Evolutionary conservation across 2,888 invertebrate genomes (phyloP), one percentile per base, ranked within the genome.

Genomic region (Eudasyphora cyanicolor): DNA sequence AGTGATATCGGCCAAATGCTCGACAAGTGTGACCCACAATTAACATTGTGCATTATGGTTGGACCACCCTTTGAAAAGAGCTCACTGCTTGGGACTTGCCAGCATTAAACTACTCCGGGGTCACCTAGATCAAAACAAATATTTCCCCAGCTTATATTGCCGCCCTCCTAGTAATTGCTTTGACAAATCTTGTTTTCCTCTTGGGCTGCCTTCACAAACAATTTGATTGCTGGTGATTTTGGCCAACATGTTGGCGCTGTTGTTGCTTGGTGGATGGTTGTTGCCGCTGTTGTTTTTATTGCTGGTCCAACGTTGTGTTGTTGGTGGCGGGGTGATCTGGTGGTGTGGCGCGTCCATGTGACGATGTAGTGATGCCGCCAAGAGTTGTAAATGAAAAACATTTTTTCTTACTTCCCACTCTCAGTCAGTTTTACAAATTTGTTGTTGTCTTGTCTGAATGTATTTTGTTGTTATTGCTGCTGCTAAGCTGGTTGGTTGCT

Each of bases 371-470:
- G n/a, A n/a, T n/a, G n/a, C n/a, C 29, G 32, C 0, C 57, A 60
- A 77, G 32, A 74, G 67, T 79, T 74, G 79, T 75, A 79, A 79
- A 79, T 67, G 29, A 32, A 74, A 67, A 79, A 42, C 42, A 73
- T 71, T 29, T 71, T 78, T 78, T 62, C 38, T 51, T 62, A 49
- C 79, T 69, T 54, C 76, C 62, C 81, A 76, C 76, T 81, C 76
- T 81, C 57, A 35, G 49, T 32, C 54, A 57, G 62, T 38, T 54
- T 57, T 42, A 67, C 60, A 45, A 69, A 42, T 42, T 77, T 60
- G 42, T 76, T 79, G 67, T 51, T 35, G 62, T 29, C n/a, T 17
- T 35, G 14, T 12, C 14, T 60, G 14, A n/a, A 27, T 54, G 64
- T 51, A 76, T 76, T 35, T 64, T 19, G 29, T 17, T 7, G 62